Percentiles rank a stretch among this genome's conserved stretches.
Conservation (phyloP, 1,140 invertebrate genomes). For the Leucophenga varia region DNA sequence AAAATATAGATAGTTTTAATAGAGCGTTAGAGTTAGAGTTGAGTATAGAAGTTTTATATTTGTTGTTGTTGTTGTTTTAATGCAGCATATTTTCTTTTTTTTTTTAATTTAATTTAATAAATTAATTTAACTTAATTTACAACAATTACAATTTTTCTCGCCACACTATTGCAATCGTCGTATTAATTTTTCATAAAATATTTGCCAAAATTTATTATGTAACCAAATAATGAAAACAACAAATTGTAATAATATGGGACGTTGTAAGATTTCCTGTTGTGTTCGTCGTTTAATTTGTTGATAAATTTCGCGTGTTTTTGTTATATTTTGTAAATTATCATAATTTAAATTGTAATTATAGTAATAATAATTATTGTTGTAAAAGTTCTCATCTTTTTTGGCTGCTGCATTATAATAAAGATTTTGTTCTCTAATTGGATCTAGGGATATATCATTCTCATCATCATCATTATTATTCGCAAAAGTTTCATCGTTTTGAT, state of each 20-base stretch:
- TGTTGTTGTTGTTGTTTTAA: too few species aligned
- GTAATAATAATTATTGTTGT: constrained; percentile 51
- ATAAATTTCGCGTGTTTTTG: constrained; percentile 12
- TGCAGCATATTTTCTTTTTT: too few species aligned
- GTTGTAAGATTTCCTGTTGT: constrained; percentile 39
- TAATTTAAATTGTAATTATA: constrained; percentile 53
- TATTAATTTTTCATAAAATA: constrained; percentile 36
- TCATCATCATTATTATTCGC: too few species aligned
- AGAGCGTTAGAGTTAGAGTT: too few species aligned
- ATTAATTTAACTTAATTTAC: too few species aligned
- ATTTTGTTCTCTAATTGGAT: constrained; percentile 13
- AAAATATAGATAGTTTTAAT: too few species aligned
- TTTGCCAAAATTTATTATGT: constrained; percentile 45
- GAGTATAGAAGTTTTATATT: too few species aligned
- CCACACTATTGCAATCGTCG: constrained; percentile 32
- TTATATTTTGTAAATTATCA: constrained; percentile 17
- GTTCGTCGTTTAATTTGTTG: constrained; percentile 40
- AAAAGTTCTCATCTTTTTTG: constrained; percentile 19
- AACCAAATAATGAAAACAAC: constrained; percentile 43
- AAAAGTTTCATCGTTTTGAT: too few species aligned
- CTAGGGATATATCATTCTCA: too few species aligned
- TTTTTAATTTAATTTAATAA: too few species aligned
- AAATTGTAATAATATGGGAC: constrained; percentile 46
- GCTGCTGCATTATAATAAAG: constrained; percentile 30
- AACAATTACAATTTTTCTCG: too few species aligned